A percentile compares a stretch with the other conserved stretches of the same genome.
phyloP scores from a whole-genome alignment of 53 echinoderm and acorn worm genomes.

The Holothuria scabra region DNA sequence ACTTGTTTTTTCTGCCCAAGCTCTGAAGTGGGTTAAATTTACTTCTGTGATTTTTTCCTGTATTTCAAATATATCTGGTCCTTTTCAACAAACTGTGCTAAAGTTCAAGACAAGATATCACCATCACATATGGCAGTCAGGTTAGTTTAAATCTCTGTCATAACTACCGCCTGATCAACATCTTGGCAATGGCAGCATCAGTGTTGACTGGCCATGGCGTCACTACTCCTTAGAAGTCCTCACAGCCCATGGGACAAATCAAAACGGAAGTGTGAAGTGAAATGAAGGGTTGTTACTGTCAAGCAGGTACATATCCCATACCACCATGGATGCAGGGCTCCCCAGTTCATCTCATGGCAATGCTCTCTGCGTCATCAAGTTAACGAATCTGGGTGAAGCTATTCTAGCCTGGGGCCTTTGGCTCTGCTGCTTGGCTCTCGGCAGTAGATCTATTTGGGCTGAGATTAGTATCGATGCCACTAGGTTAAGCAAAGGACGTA shows the following conservation, averaged over 20 bases:
- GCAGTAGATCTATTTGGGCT: no score
- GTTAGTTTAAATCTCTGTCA: constrained; percentile 7
- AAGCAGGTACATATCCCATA: background rate
- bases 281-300: constrained; percentile 37
- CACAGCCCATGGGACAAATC: constrained; percentile 35
- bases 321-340: constrained; percentile 18
- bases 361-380: constrained; percentile 22
- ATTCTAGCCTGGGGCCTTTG: constrained; percentile 33
- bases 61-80: no score
- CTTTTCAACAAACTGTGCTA: no score
- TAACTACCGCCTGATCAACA: background rate
- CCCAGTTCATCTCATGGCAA: constrained; percentile 5
- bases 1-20: no score
- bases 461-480: no score
- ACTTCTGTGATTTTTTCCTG: no score
- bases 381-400: constrained; percentile 34
- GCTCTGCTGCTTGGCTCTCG: no score
- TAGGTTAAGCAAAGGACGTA: no score
- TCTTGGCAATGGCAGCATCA: background rate
- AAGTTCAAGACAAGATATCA: no score
- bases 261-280: constrained; percentile 30
- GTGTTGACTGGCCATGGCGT: background rate
- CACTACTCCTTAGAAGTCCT: background rate
- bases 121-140: background rate
- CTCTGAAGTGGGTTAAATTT: no score